A percentile compares a stretch with the other conserved stretches of the same genome.
These are phyloP conservation scores for Cephonodes hylas DNA, from an alignment of 2,888 invertebrate species.

Conservation along the genomic window DNA sequence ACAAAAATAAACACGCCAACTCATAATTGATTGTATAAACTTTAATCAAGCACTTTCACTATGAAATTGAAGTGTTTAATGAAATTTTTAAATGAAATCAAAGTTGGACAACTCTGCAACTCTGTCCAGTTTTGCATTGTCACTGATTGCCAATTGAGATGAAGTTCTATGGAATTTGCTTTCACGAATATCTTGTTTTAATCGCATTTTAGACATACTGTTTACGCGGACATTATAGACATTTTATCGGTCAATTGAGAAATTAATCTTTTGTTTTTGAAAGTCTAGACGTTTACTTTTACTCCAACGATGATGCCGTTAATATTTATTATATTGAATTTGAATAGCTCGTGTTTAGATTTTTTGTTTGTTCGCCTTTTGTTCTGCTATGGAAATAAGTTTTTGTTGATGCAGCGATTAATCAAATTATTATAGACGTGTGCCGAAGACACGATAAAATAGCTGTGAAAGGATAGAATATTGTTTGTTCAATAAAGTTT, in stretches of 20 bases:
- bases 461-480: neutral
- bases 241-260: constrained; percentile 5
- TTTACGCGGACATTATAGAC: constrained; percentile 5
- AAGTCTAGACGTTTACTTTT: constrained; percentile 7
- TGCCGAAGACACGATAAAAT: neutral
- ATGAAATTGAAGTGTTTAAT: constrained; percentile 22
- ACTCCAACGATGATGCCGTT: neutral
- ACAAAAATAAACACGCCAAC: constrained; percentile 4
- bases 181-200: constrained; percentile 19
- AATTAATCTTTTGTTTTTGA: constrained; percentile 14
- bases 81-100: constrained; percentile 17
- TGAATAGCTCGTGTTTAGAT: neutral
- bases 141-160: constrained; percentile 46
- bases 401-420: neutral
- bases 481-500: neutral
- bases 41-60: constrained; percentile 28
- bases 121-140: constrained; percentile 39
- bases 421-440: neutral
- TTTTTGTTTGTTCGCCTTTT: neutral
- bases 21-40: constrained; percentile 18
- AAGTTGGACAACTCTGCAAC: constrained; percentile 23
- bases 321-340: neutral
- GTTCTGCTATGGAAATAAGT: neutral
- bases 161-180: constrained; percentile 17
- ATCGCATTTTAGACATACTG: constrained; percentile 6